phyloP scores from a whole-genome alignment of 2,113 vertebrate species.

The Apus apus region DNA sequence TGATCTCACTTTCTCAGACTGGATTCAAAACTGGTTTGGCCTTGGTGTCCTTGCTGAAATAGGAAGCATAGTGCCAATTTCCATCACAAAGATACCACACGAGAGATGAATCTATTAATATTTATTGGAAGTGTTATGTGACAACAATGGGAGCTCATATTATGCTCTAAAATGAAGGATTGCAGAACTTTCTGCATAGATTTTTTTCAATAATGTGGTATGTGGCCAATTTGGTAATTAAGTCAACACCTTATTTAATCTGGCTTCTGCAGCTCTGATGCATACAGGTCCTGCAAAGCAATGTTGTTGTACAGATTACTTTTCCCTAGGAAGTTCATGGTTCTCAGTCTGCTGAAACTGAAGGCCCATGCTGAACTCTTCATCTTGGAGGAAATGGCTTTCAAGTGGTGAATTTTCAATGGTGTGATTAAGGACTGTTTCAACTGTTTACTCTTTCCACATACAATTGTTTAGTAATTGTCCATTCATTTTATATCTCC shows the following conservation, averaged over 20 bases:
- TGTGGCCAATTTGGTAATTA: not conserved
- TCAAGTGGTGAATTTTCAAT: not conserved
- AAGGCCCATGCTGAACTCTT: not conserved
- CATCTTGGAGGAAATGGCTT: not conserved
- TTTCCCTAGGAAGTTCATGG: not conserved
- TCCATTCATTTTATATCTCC: not conserved
- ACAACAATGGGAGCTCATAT: not conserved
- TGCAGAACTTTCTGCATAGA: not conserved
- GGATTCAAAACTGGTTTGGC: not conserved
- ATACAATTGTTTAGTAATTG: not conserved
- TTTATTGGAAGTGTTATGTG: not conserved
- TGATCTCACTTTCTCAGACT: not conserved
- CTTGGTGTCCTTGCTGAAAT: not conserved
- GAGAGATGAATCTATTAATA: not conserved
- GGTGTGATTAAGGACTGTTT: not conserved
- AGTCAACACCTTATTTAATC: not conserved
- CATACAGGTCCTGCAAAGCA: not conserved
- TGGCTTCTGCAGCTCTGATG: not conserved
- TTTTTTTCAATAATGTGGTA: not conserved
- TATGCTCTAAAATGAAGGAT: not conserved
- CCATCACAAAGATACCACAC: not conserved
- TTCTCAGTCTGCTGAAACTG: not conserved
- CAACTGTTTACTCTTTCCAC: not conserved
- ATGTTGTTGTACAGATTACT: rapidly evolving
- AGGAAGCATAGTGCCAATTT: not conserved